These are phyloP conservation scores for Poeciliopsis presidionis DNA, from an alignment of 2,797 vertebrate species.

Conservation along the genomic window DNA sequence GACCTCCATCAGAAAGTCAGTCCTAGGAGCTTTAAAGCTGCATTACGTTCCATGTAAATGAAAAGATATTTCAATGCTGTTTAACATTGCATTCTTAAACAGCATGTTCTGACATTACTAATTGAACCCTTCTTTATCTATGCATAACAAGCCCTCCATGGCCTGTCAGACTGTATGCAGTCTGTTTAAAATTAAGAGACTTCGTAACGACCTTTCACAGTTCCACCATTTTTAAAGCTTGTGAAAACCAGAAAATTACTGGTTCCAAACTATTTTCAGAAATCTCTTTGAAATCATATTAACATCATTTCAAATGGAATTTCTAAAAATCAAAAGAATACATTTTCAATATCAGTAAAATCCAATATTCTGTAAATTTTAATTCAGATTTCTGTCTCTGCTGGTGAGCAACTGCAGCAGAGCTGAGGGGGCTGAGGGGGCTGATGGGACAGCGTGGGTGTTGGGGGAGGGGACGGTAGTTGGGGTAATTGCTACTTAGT, in stretches of 20 bases:
- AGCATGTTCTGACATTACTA: neutral
- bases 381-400: neutral
- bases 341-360: neutral
- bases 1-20: neutral
- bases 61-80: neutral
- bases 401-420: slow-evolving; percentile 1
- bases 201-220: neutral
- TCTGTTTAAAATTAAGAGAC: neutral
- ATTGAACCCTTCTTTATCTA: neutral
- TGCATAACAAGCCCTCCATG: neutral
- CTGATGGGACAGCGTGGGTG: neutral
- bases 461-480: neutral
- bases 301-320: neutral
- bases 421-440: neutral
- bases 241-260: neutral
- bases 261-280: neutral
- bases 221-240: neutral
- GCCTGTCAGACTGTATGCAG: neutral
- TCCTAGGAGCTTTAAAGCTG: neutral
- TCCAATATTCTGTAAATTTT: neutral
- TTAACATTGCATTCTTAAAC: neutral
- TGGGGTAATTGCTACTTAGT: slow-evolving; percentile 6
- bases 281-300: neutral
- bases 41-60: neutral
- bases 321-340: neutral